Base-by-base conservation (phyloP, 2,113 vertebrate species). In the Cochlearius cochlearius region DNA sequence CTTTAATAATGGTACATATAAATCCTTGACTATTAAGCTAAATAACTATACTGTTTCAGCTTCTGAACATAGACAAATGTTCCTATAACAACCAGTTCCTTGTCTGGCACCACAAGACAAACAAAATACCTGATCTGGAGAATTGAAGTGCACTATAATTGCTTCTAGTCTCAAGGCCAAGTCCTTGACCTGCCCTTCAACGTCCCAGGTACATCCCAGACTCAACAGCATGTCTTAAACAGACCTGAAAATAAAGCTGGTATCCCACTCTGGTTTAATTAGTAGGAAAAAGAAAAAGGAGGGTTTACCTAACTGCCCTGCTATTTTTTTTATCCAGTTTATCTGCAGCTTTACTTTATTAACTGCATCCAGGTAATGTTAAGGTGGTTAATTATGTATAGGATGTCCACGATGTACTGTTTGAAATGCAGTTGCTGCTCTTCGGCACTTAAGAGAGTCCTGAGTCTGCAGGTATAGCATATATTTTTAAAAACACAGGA, bases 391-490 rank as follows among this genome's bases (percentile, higher is more conserved):
- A 62, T 86, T 80, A 59, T 41, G 23, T 73, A 66, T 5, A 50
- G 22, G 17, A 30, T 79, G 19, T 5, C 45, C 50, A 59, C 2
- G 0, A 17, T 0, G 1, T 26, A 36, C 20, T 77, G 11, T 29
- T 34, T 83, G 58, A 88, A 69, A 63, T 66, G 47, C 20, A 67
- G 5, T 1, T 69, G n/a, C 38, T 76, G 11, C 34, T 86, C 32
- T 80, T 49, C 36, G 50, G 7, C 41, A 63, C 27, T 74, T 83
- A 36, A 41, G 27, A 43, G 41, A 43, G 41, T 43, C 41, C 41
- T 43, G 41, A 43, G 41, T 43, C 41, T 43, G 41, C 41, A 43
- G 41, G 41, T 43, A 43, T 43, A 43, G 41, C 41, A 43, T 43
- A 43, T 43, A 43, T 43, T 43, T 43, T 43, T 43, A 43, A 43